Percentiles rank a stretch among this genome's conserved stretches.
Evolutionary conservation across 2,888 invertebrate species (phyloP).

Genomic region (Pseudococcus jackbeardsleyi): DNA sequence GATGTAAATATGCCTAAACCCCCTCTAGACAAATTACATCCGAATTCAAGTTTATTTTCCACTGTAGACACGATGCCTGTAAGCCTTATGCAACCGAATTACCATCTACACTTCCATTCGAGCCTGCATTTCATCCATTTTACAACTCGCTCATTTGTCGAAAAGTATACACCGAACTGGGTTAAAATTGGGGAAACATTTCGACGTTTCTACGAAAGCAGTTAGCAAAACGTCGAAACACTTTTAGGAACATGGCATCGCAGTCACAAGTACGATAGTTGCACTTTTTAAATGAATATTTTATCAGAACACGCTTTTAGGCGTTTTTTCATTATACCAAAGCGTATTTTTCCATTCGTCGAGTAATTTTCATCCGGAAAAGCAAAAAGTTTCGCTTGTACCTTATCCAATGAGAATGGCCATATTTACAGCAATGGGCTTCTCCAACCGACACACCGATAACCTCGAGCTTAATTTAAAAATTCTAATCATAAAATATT

Average conservation of each 20-base stretch:
- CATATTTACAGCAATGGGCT: background rate
- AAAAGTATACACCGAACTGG: background rate
- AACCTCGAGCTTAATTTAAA: background rate
- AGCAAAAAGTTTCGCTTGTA: background rate
- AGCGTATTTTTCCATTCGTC: background rate
- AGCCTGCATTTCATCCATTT: background rate
- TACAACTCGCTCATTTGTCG: background rate
- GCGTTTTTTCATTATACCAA: constrained; percentile 4
- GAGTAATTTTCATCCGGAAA: background rate
- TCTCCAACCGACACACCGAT: background rate
- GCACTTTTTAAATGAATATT: constrained; percentile 8
- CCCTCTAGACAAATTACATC: too few species aligned
- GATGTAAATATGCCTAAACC: too few species aligned
- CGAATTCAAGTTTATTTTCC: too few species aligned
- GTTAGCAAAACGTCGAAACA: constrained; percentile 2
- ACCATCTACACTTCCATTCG: too few species aligned
- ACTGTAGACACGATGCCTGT: too few species aligned
- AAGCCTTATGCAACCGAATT: too few species aligned
- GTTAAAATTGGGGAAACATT: background rate
- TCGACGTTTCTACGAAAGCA: background rate
- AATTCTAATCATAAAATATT: background rate
- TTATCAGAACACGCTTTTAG: constrained; percentile 3
- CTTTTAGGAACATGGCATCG: background rate
- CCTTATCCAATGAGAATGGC: background rate
- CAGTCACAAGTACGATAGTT: background rate